Conservation (phyloP, 2,888 invertebrate species). For the Acrobasis consociella region DNA sequence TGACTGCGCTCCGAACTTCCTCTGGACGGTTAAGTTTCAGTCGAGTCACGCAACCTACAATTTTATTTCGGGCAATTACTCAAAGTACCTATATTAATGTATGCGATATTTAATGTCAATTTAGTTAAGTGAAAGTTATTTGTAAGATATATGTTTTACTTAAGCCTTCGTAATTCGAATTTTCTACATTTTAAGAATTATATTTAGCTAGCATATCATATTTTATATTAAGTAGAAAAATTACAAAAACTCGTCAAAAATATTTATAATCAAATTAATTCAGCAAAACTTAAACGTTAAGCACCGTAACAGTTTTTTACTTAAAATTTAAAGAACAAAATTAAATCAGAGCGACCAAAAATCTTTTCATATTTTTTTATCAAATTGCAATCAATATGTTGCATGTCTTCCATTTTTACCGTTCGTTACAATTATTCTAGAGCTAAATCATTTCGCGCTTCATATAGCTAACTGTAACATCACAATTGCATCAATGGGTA, state of each 20-base stretch:
- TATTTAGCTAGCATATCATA: not conserved
- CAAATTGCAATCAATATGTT: constrained; percentile 14
- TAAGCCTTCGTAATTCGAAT: not conserved
- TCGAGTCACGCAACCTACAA: constrained; percentile 63
- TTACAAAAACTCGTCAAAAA: too few species aligned
- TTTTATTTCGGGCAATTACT: constrained; percentile 43
- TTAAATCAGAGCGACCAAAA: not conserved
- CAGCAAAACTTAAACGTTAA: too few species aligned
- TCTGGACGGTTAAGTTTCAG: constrained; percentile 48
- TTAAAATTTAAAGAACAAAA: not conserved
- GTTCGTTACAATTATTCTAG: constrained; percentile 18
- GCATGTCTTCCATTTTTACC: constrained; percentile 11
- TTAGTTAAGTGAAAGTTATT: constrained; percentile 12
- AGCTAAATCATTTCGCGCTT: constrained; percentile 21
- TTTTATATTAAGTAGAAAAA: too few species aligned
- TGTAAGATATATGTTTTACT: not conserved
- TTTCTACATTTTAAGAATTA: not conserved
- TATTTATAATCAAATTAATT: too few species aligned
- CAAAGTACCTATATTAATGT: constrained; percentile 12
- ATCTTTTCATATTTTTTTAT: constrained; percentile 3
- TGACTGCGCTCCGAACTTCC: constrained; percentile 62
- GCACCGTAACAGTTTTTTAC: too few species aligned
- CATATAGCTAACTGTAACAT: constrained; percentile 23
- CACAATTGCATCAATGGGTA: constrained; percentile 22
- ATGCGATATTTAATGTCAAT: constrained; percentile 8